phyloP scores from a whole-genome alignment of 2,113 vertebrate species.

The Bettongia penicillata region DNA sequence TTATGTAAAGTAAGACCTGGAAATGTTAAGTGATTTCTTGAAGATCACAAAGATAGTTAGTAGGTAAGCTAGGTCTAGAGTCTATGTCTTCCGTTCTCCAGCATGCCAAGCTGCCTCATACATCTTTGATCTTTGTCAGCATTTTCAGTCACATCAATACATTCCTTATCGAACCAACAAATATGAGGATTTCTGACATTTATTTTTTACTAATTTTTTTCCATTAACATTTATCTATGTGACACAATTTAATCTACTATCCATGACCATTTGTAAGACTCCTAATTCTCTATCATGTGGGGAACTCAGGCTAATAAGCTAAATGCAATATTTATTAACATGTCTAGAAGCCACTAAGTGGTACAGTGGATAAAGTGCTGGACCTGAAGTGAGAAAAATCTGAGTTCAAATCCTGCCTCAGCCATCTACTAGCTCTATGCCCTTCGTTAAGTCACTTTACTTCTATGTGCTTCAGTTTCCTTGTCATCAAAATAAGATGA shows the following conservation, averaged over 20 bases:
- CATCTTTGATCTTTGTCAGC: neutral
- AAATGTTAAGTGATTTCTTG: neutral
- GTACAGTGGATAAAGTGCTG: neutral
- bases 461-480: neutral
- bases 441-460: neutral
- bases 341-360: neutral
- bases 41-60: neutral
- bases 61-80: neutral
- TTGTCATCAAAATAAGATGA: neutral
- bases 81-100: neutral
- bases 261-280: neutral
- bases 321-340: neutral
- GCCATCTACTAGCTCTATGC: neutral
- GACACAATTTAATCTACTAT: neutral
- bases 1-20: neutral
- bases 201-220: neutral
- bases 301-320: neutral
- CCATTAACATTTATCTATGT: neutral
- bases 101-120: neutral
- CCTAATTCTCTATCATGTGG: neutral
- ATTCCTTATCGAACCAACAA: neutral
- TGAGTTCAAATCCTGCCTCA: neutral
- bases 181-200: neutral
- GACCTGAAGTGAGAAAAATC: neutral
- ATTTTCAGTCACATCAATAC: neutral